Percentiles rank a stretch among this genome's conserved stretches.
phyloP scores from a whole-genome alignment of 2,888 invertebrate species.

The Campoletis raptor region DNA sequence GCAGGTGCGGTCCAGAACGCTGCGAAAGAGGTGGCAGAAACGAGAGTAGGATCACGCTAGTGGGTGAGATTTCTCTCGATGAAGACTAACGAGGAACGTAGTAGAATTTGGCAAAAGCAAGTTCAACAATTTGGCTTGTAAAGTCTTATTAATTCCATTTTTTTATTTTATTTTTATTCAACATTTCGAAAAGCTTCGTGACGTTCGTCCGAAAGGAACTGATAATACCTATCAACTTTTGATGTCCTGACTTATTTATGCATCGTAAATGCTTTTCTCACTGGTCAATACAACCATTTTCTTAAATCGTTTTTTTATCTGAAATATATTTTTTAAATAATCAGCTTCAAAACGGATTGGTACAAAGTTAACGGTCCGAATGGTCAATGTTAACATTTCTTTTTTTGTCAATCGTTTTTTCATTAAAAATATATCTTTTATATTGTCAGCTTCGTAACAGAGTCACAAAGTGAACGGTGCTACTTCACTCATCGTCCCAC shows the following conservation, averaged over 20 bases:
- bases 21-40: slow-evolving; percentile 5
- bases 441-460: slow-evolving; percentile 25
- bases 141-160: not conserved
- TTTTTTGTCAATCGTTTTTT: slow-evolving; percentile 10
- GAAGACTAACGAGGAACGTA: slow-evolving; percentile 50
- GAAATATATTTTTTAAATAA: slow-evolving; percentile 28
- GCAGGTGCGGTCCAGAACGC: slow-evolving; percentile 48
- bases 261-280: slow-evolving; percentile 7
- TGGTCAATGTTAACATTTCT: no score
- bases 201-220: not conserved
- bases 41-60: not conserved
- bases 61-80: slow-evolving; percentile 24
- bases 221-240: not conserved
- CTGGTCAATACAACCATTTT: slow-evolving; percentile 5
- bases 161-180: not conserved
- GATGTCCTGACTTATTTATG: slow-evolving; percentile 11
- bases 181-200: not conserved
- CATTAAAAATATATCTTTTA: slow-evolving; percentile 24
- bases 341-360: slow-evolving; percentile 7
- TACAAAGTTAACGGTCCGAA: not conserved
- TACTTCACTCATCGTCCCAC: slow-evolving; percentile 29
- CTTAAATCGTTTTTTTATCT: not conserved
- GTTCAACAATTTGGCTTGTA: not conserved
- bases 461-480: slow-evolving; percentile 5
- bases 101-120: slow-evolving; percentile 20